phyloP scores from a whole-genome alignment of 2,888 invertebrate genomes.

The Galeopsomyia nigrocyanea region DNA sequence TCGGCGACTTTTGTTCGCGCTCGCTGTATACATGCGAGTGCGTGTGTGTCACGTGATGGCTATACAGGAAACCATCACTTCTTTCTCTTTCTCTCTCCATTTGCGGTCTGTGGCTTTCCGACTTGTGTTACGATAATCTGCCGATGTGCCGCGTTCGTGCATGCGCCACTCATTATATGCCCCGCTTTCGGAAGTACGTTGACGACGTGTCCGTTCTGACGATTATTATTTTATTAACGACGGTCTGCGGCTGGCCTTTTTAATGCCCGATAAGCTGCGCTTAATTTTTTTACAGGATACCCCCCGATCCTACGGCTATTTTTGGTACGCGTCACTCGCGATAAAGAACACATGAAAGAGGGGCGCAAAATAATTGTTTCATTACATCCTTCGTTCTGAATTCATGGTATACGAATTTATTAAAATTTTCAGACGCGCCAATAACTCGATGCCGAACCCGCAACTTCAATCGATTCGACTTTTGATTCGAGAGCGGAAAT shows the following conservation, averaged over 20 bases:
- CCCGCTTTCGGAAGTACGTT: not conserved
- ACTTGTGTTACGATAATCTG: not conserved
- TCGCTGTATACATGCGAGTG: not conserved
- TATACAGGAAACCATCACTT: not conserved
- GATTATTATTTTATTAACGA: too few relatives aligned
- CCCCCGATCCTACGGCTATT: too few relatives aligned
- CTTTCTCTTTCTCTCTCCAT: not conserved
- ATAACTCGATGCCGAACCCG: not conserved
- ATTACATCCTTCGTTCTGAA: too few relatives aligned
- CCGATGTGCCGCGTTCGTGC: not conserved
- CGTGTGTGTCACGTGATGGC: not conserved
- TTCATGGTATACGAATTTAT: too few relatives aligned
- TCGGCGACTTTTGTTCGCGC: slow-evolving; percentile 30
- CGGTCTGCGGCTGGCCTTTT: too few relatives aligned
- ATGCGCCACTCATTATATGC: not conserved
- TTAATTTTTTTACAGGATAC: too few relatives aligned
- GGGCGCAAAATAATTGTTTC: too few relatives aligned
- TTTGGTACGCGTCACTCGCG: too few relatives aligned
- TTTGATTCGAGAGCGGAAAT: slow-evolving; percentile 21
- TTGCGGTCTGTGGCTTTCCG: slow-evolving; percentile 35
- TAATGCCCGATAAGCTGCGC: too few relatives aligned
- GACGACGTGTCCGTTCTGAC: too few relatives aligned
- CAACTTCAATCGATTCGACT: not conserved
- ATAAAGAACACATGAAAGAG: too few relatives aligned
- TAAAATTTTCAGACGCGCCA: too few relatives aligned